Conservation (phyloP, 2,797 vertebrate genomes). For the Poecilia velifera region DNA sequence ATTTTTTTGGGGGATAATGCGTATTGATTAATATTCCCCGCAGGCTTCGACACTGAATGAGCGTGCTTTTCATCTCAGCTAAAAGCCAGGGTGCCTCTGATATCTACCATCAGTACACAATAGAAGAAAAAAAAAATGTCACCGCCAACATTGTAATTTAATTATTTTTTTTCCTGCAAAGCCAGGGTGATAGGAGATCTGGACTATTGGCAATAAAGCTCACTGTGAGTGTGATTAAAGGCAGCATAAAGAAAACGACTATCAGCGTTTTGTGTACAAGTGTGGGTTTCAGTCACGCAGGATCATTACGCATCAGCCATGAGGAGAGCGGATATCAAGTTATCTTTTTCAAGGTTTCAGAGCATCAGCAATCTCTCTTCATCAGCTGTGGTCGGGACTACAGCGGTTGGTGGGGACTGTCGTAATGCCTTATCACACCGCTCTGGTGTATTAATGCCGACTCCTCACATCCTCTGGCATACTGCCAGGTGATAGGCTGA, state of each 20-base stretch:
- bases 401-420: slow-evolving; percentile 1
- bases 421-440: slow-evolving; percentile 26
- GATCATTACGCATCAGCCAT: slow-evolving; percentile 51
- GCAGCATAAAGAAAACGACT: slow-evolving; percentile 37
- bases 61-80: slow-evolving; percentile 58
- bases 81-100: slow-evolving; percentile 43
- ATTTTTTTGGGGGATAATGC: slow-evolving; percentile 66
- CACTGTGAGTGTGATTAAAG: slow-evolving; percentile 57
- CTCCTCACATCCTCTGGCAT: slow-evolving; percentile 18
- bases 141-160: slow-evolving; percentile 60
- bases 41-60: slow-evolving; percentile 63
- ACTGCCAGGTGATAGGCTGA: slow-evolving; percentile 26
- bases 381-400: slow-evolving; percentile 29
- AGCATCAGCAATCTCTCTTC: slow-evolving; percentile 51
- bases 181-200: slow-evolving; percentile 60
- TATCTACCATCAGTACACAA: slow-evolving; percentile 57
- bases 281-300: slow-evolving; percentile 51
- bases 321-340: slow-evolving; percentile 37
- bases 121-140: not conserved
- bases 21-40: slow-evolving; percentile 64
- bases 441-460: slow-evolving; percentile 7
- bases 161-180: slow-evolving; percentile 52
- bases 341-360: slow-evolving; percentile 58
- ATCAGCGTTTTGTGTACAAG: slow-evolving; percentile 40
- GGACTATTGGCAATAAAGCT: slow-evolving; percentile 48